Evolutionary conservation across 2,888 invertebrate genomes (phyloP).

Genomic region (Lydus trimaculatus): DNA sequence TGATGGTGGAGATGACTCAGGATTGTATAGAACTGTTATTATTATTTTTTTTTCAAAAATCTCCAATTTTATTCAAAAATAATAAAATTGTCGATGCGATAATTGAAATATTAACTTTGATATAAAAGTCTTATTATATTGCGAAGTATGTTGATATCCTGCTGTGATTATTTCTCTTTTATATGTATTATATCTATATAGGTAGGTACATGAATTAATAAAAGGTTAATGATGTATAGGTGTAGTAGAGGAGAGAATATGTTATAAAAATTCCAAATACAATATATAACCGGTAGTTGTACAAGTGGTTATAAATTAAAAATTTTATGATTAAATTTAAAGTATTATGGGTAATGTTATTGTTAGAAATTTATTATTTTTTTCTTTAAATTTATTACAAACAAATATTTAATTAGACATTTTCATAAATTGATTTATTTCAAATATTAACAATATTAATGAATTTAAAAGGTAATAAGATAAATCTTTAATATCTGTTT

Average conservation of each 20-base stretch:
- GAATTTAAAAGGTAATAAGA: neutral
- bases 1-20: slow-evolving; percentile 11
- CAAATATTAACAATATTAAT: neutral
- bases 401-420: neutral
- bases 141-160: neutral
- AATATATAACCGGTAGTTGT: neutral
- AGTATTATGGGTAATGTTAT: neutral
- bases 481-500: neutral
- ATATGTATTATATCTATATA: neutral
- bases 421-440: neutral
- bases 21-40: slow-evolving; percentile 18
- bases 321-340: slow-evolving; percentile 1
- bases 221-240: neutral
- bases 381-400: neutral
- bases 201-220: neutral
- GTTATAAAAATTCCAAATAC: neutral
- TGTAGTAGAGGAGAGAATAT: neutral
- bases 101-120: neutral
- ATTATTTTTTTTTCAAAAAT: no score
- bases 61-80: neutral
- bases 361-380: neutral
- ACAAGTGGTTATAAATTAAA: neutral
- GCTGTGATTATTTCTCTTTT: slow-evolving; percentile 4
- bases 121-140: neutral
- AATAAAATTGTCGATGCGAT: neutral